Percentiles rank a stretch among this genome's conserved stretches.
These are phyloP conservation scores for Helleia helle DNA, from an alignment of 2,888 invertebrate genomes.

Conservation along the genomic window DNA sequence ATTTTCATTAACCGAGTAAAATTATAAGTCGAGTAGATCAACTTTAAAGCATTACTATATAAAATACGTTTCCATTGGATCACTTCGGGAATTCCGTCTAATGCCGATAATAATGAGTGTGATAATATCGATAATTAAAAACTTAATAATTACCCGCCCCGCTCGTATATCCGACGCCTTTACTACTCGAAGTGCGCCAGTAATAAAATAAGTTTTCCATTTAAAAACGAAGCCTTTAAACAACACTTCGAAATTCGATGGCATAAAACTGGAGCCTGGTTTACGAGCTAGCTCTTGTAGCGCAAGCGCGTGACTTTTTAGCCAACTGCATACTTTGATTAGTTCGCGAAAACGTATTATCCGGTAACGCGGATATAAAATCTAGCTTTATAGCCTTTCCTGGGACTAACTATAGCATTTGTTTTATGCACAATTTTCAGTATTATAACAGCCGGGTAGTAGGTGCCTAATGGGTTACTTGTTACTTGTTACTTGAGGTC, in stretches of 20 bases:
- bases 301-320: slow-evolving; percentile 48
- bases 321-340: slow-evolving; percentile 38
- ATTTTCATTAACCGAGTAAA: too few relatives aligned
- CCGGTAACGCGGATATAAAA: slow-evolving; percentile 10
- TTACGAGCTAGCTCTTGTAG: slow-evolving; percentile 26
- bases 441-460: too few relatives aligned
- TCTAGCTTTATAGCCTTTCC: too few relatives aligned
- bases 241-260: slow-evolving; percentile 35
- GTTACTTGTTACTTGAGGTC: too few relatives aligned
- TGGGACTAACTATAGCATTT: too few relatives aligned
- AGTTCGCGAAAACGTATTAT: slow-evolving; percentile 28
- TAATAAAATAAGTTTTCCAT: slow-evolving; percentile 54
- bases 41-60: too few relatives aligned
- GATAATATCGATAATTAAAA: slow-evolving; percentile 48
- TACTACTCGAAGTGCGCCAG: slow-evolving; percentile 28
- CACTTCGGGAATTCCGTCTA: too few relatives aligned
- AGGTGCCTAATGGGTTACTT: too few relatives aligned
- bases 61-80: too few relatives aligned
- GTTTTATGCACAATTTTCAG: too few relatives aligned
- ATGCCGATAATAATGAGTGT: too few relatives aligned
- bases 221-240: slow-evolving; percentile 38
- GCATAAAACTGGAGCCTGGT: slow-evolving; percentile 32
- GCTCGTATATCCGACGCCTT: slow-evolving; percentile 47
- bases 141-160: slow-evolving; percentile 54
- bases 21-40: too few relatives aligned